Evolutionary conservation across 2,797 vertebrate genomes (phyloP).

Genomic region (Tenualosa thibaudeaui): DNA sequence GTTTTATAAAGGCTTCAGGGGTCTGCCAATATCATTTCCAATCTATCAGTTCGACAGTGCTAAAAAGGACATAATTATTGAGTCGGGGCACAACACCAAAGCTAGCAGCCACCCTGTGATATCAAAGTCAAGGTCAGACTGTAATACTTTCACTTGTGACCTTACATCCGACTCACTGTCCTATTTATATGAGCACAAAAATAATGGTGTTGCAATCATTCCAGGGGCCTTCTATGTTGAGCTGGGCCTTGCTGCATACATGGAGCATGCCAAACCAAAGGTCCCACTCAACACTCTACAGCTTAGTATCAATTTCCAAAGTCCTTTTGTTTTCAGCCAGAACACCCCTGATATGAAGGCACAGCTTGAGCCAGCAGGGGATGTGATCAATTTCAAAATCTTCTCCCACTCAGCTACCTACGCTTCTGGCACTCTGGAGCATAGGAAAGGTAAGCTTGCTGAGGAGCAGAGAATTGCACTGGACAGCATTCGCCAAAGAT

Average conservation of each 20-base stretch:
- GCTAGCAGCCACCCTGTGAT: conserved; percentile 65
- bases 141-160: conserved; percentile 69
- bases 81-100: conserved; percentile 44
- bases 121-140: conserved; percentile 55
- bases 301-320: conserved; percentile 77
- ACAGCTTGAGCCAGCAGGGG: conserved; percentile 62
- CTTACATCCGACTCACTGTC: conserved; percentile 64
- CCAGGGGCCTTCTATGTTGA: conserved; percentile 83
- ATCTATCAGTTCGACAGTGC: conserved; percentile 68
- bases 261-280: conserved; percentile 71
- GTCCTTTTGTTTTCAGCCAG: conserved; percentile 71
- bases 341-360: conserved; percentile 72
- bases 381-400: conserved; percentile 67
- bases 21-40: conserved; percentile 71
- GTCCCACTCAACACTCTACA: conserved; percentile 72
- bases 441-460: conserved; percentile 52
- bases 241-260: conserved; percentile 76
- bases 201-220: conserved; percentile 74
- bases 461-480: conserved; percentile 74
- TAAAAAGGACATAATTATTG: conserved; percentile 50
- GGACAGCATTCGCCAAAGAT: conserved; percentile 71
- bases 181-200: conserved; percentile 80
- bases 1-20: conserved; percentile 73
- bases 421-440: conserved; percentile 74
- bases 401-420: conserved; percentile 69